Conservation (phyloP, 2,113 vertebrate genomes). For the Malurus elegans region DNA sequence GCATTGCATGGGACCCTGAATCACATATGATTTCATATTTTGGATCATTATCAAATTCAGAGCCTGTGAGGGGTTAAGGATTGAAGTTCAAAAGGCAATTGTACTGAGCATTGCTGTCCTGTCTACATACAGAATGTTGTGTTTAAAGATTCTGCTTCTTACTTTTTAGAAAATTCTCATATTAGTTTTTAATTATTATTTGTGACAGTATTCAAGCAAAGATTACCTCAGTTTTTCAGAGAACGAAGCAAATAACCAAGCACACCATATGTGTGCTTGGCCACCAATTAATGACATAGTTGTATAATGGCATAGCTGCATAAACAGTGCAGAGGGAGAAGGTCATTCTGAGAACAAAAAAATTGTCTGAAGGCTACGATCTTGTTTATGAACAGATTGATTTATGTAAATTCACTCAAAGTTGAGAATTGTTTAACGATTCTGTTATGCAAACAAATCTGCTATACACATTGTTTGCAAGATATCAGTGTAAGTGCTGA, state of each 20-base stretch:
- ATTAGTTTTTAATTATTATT: background rate
- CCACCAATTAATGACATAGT: slow-evolving; percentile 19
- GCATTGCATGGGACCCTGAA: background rate
- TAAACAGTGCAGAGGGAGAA: slow-evolving; percentile 40
- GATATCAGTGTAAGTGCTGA: background rate
- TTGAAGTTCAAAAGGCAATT: background rate
- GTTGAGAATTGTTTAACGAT: background rate
- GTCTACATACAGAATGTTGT: background rate
- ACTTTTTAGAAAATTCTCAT: background rate
- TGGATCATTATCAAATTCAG: background rate
- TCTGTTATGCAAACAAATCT: slow-evolving; percentile 53
- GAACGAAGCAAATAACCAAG: background rate
- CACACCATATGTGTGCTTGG: slow-evolving; percentile 13
- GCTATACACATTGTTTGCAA: slow-evolving; percentile 52
- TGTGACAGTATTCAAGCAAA: background rate
- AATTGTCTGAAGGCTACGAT: background rate
- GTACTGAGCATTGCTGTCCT: background rate
- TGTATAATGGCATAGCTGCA: slow-evolving; percentile 40
- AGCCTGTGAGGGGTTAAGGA: background rate
- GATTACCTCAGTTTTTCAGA: background rate
- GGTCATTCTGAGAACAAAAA: slow-evolving; percentile 31
- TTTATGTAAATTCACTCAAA: slow-evolving; percentile 39
- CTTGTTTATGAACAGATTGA: slow-evolving; percentile 49
- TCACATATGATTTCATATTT: background rate
- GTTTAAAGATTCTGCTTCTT: background rate